Evolutionary conservation across 2,113 vertebrate species (phyloP).

Genomic region (Dascyllus trimaculatus): DNA sequence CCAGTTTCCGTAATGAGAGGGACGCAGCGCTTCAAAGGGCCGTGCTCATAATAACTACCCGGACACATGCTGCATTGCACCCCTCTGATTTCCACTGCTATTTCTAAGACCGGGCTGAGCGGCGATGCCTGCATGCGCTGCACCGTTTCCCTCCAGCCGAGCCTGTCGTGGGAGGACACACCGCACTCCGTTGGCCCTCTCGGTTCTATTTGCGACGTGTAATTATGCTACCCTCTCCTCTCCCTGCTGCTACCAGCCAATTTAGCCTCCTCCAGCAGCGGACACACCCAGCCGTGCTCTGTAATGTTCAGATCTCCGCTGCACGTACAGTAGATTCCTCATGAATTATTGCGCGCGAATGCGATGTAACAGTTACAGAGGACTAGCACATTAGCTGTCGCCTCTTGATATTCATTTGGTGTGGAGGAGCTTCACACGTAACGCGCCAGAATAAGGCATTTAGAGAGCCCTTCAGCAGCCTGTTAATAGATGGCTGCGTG

Average conservation of each 20-base stretch:
- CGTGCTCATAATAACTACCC: slow-evolving; percentile 72
- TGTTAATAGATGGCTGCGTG: slow-evolving; percentile 75
- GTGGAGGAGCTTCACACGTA: slow-evolving; percentile 53
- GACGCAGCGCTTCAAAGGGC: slow-evolving; percentile 57
- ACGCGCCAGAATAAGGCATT: slow-evolving; percentile 52
- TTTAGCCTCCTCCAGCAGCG: slow-evolving; percentile 66
- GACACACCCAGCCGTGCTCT: slow-evolving; percentile 74
- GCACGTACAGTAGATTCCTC: slow-evolving; percentile 9
- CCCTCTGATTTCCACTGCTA: slow-evolving; percentile 65
- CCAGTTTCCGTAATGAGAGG: slow-evolving; percentile 78
- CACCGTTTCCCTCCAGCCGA: slow-evolving; percentile 35
- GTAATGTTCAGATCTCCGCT: no score
- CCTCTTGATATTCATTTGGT: slow-evolving; percentile 59
- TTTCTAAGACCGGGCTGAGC: slow-evolving; percentile 62
- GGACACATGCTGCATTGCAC: slow-evolving; percentile 61
- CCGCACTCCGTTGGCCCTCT: slow-evolving; percentile 59
- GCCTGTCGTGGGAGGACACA: slow-evolving; percentile 71
- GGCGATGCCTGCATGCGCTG: slow-evolving; percentile 35
- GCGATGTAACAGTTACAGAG: slow-evolving; percentile 32
- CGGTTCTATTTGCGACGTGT: slow-evolving; percentile 77
- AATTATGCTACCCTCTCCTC: slow-evolving; percentile 76
- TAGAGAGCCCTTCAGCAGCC: slow-evolving; percentile 70
- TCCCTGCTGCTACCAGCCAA: slow-evolving; percentile 60
- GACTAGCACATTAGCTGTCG: slow-evolving; percentile 52
- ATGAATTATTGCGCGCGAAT: background rate